Evolutionary conservation across 2,888 invertebrate genomes (phyloP), one percentile per base, ranked within the genome.

Genomic region (Tanaodytes sp.): DNA sequence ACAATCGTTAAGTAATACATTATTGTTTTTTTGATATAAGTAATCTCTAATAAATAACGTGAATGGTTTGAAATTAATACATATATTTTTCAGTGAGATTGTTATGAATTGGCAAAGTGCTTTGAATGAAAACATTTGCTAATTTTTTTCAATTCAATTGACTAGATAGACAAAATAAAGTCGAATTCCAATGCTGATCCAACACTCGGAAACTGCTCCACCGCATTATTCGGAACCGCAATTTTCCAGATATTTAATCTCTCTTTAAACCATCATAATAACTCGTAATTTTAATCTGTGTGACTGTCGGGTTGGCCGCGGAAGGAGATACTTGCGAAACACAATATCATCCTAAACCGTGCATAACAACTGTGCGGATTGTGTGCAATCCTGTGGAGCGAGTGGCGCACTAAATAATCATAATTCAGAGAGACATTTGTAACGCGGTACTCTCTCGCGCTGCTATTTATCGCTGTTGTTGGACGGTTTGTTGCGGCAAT

Each of bases 401-500:
- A 46, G 57, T 57, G 46, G 54, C 45, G 58, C 43, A 63, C 72
- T 72, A 72, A 72, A 83, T 81, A 80, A 82, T 83, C 79, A 80
- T 80, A 80, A 82, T 78, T 78, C 80, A 76, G 75, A 77, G 77
- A 76, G 77, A 77, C 76, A 80, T 80, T 80, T 80, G 79, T 77
- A 76, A 79, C 76, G 75, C 76, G 76, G 77, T 73, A 67, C 72
- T 75, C 76, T n/a, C n/a, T 75, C 40, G 40, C 73, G 77, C 72
- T 73, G 74, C 75, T 81, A 80, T 84, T 84, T 84, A 84, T 84
- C 78, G 82, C 81, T 82, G 83, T 84, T 83, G 84, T 82, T 84
- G 81, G 80, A 80, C 79, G 80, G 81, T 82, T 82, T 83, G 83
- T 83, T 83, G 81, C 80, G 78, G 84, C 82, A 84, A 84, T 84